Evolutionary conservation across 2,797 vertebrate genomes (phyloP), one percentile per base, ranked within the genome.

Genomic region (Hozukius guyotensis): DNA sequence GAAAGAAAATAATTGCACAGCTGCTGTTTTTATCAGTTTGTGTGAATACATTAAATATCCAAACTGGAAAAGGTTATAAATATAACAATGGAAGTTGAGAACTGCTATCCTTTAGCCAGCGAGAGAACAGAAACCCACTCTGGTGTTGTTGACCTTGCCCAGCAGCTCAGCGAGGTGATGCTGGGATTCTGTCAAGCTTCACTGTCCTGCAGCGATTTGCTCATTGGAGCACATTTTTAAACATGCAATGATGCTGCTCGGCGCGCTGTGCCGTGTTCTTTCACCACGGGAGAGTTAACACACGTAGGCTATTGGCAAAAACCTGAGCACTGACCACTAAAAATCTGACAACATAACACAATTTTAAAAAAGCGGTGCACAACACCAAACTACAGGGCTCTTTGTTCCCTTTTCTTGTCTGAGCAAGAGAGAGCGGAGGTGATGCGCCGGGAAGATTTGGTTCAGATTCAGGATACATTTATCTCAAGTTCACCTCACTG

Each of bases 391-490:
- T 80, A 32, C 60, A 75, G 64, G 68, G 31, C 52, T 42, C 49
- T 80, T 83, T 81, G 76, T 74, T 87, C 74, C 14, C 34, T 65
- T 77, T 80, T 81, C 53, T 69, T 71, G 64, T 79, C 64, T 24
- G 68, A 68, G 76, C 49, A 64, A 77, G 72, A 82, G 20, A 57
- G 73, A 78, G 77, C 3, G 22, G 66, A 72, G 61, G 68, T 82
- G 88, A 90, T 85, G 65, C 71, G 64, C 78, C 1, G 60, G 80
- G 78, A 81, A 86, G 86, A 87, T 86, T 92, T 88, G 82, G 84
- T 93, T 93, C 89, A 60, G 70, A 91, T 92, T 92, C 91, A 92
- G 87, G 87, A 88, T 89, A 79, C 83, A 89, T 93, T 91, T 90
- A 91, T 89, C 83, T 92, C 88, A 92, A 92, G 87, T 88, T 87